Percentiles rank a stretch among this genome's conserved stretches.
phyloP scores from a whole-genome alignment of 2,113 vertebrate species.

The Clupea harengus region DNA sequence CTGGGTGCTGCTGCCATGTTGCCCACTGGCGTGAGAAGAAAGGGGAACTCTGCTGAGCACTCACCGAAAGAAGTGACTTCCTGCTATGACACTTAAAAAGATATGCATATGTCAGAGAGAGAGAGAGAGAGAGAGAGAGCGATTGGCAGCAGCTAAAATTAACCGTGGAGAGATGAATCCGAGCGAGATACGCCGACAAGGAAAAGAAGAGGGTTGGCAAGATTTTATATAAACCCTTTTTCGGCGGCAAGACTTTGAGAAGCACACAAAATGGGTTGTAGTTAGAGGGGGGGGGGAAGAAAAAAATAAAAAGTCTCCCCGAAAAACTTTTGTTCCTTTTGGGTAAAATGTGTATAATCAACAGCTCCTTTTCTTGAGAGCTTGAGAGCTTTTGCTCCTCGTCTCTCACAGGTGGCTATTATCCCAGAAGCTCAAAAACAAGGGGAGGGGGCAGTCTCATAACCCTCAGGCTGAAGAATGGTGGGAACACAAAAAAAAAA shows the following conservation, averaged over 20 bases:
- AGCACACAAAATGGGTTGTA: constrained; percentile 4
- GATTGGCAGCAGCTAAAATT: neutral
- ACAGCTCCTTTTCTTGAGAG: constrained; percentile 8
- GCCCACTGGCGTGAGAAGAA: no score
- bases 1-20: no score
- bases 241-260: neutral
- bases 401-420: constrained; percentile 45
- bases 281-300: neutral
- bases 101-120: neutral
- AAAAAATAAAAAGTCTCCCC: neutral
- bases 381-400: constrained; percentile 12
- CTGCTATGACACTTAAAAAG: neutral
- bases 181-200: neutral
- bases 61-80: neutral
- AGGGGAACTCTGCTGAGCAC: no score
- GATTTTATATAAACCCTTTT: constrained; percentile 1
- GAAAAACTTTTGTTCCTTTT: neutral
- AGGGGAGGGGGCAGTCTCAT: neutral
- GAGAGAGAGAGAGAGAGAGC: neutral
- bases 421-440: constrained; percentile 26
- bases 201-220: neutral
- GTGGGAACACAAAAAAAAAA: constrained; percentile 26
- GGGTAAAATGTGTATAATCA: constrained; percentile 9
- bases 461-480: constrained; percentile 36
- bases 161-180: neutral